Base-by-base conservation (phyloP, 2,113 vertebrate species). In the Erythrolamprus reginae region DNA sequence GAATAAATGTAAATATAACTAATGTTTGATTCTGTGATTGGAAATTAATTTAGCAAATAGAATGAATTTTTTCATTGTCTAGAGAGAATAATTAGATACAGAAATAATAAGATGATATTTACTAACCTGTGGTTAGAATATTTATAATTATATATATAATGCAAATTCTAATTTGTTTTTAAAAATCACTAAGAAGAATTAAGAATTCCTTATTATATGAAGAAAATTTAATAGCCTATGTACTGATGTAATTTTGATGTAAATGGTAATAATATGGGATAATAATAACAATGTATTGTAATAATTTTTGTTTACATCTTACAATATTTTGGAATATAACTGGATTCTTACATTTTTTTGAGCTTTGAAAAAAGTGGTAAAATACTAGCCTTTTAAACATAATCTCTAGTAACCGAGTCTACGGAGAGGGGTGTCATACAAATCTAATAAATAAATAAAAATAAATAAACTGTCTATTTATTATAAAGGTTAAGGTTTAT, bases 401-500 rank as follows among this genome's bases (percentile, higher is more conserved):
- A 88, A 91, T 92, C 87, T 89, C 45, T 26, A 38, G 89, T 93
- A 42, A 28, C 84, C 89, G 77, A 65, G 42, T 3, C 84, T n/a
- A n/a, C n/a, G n/a, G n/a, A n/a, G n/a, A n/a, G n/a, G n/a, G n/a
- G n/a, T n/a, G n/a, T n/a, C n/a, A n/a, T n/a, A n/a, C n/a, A n/a
- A n/a, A n/a, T n/a, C n/a, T n/a, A n/a, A n/a, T n/a, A n/a, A n/a
- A n/a, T n/a, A n/a, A n/a, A n/a, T n/a, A n/a, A n/a, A n/a, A n/a
- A n/a, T n/a, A n/a, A n/a, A n/a, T n/a, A n/a, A n/a, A n/a, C n/a
- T n/a, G n/a, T n/a, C n/a, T 89, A 93, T 91, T 93, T 93, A 84
- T 91, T 94, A 92, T 88, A 93, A 92, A 90, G 24, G 28, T 87
- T 93, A 94, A 91, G 77, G 50, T 89, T 94, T 91, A 95, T 42